phyloP scores from a whole-genome alignment of 1,140 invertebrate genomes.

The Cherax destructor region DNA sequence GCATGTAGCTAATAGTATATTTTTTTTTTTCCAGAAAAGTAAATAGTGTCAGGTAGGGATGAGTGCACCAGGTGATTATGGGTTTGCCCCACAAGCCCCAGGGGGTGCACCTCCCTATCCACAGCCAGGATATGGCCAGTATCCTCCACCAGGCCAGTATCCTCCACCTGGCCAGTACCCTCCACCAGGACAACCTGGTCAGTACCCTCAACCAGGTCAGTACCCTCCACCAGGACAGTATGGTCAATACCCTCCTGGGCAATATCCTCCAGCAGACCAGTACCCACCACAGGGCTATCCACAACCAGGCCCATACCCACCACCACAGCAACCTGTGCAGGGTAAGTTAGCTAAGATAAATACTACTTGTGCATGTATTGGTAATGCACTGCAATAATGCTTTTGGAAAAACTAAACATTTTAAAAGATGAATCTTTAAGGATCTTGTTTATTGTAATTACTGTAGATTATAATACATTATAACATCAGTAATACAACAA shows the following conservation, averaged over 20 bases:
- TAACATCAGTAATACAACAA: too few relatives aligned
- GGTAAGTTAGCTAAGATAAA: background rate
- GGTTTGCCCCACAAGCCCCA: background rate
- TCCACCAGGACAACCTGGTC: conserved; percentile 10
- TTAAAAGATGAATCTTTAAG: too few relatives aligned
- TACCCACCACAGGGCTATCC: conserved; percentile 9
- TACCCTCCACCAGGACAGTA: conserved; percentile 16
- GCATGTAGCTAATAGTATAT: background rate
- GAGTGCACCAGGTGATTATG: background rate
- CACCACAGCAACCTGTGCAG: background rate
- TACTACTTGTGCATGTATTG: too few relatives aligned
- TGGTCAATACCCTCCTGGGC: background rate
- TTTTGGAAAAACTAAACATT: too few relatives aligned
- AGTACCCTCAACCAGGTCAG: conserved; percentile 9
- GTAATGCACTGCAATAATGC: too few relatives aligned
- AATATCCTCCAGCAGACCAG: conserved; percentile 4
- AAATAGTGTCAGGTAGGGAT: background rate
- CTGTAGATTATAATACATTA: too few relatives aligned
- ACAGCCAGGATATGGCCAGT: background rate
- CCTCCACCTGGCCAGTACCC: conserved; percentile 13
- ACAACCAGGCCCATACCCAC: conserved; percentile 12
- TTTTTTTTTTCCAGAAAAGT: background rate
- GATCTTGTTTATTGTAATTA: too few relatives aligned
- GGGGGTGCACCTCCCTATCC: background rate
- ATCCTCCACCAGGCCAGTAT: background rate